Evolutionary conservation across 2,797 vertebrate species (phyloP).

Genomic region (Zalophus californianus): DNA sequence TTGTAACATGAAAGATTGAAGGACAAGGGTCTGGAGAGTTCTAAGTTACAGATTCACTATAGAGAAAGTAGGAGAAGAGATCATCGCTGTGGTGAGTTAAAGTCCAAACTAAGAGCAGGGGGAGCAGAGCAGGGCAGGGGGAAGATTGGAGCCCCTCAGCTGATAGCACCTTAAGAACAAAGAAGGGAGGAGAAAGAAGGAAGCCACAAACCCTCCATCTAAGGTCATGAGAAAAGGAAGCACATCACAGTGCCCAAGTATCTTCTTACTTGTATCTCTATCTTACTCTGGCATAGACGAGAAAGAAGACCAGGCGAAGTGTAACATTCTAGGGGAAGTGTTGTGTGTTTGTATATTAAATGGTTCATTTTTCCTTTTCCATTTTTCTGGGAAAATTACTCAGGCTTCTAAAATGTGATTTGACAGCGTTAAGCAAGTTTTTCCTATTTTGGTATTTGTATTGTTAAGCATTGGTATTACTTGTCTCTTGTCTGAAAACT

Average conservation of each 20-base stretch:
- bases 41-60: background rate
- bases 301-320: background rate
- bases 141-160: fast-evolving
- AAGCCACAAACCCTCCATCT: background rate
- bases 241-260: background rate
- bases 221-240: background rate
- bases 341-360: background rate
- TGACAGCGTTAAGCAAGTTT: background rate
- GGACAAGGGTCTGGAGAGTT: background rate
- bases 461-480: background rate
- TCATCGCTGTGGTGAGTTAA: background rate
- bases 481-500: background rate
- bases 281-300: background rate
- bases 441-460: constrained; percentile 15
- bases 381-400: constrained; percentile 12
- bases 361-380: constrained; percentile 31
- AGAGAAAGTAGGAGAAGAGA: background rate
- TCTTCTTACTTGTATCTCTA: background rate
- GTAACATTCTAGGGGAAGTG: background rate
- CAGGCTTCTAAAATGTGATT: background rate
- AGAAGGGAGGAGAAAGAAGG: background rate
- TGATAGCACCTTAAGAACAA: background rate
- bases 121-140: no score
- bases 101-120: background rate
- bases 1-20: background rate